These are phyloP conservation scores for Bellardia pandia DNA, from an alignment of 2,888 invertebrate genomes.

Conservation along the genomic window DNA sequence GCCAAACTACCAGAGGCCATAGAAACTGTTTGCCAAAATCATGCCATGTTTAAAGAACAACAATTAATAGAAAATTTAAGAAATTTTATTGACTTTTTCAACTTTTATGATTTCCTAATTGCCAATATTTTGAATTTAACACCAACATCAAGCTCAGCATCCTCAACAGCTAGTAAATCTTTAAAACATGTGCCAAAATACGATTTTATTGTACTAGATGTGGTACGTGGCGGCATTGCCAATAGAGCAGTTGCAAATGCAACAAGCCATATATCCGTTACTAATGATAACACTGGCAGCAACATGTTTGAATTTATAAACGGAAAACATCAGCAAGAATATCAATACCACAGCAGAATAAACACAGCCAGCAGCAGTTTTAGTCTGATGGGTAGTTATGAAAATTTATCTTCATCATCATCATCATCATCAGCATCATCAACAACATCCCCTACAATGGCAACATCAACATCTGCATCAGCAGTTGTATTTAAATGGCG, in stretches of 20 bases:
- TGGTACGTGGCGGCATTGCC: slow-evolving; percentile 77
- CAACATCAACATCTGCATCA: slow-evolving; percentile 15
- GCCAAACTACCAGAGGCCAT: background rate
- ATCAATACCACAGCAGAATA: slow-evolving; percentile 15
- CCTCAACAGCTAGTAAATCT: slow-evolving; percentile 30
- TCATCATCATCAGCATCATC: slow-evolving; percentile 18
- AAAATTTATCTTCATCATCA: slow-evolving; percentile 60
- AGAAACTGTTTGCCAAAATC: slow-evolving; percentile 65
- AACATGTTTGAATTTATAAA: slow-evolving; percentile 40
- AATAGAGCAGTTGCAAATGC: background rate
- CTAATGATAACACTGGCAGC: slow-evolving; percentile 62
- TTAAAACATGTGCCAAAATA: slow-evolving; percentile 78
- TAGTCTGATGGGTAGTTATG: background rate
- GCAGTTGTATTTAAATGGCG: slow-evolving; percentile 80
- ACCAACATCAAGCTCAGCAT: background rate
- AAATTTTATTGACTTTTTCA: slow-evolving; percentile 82
- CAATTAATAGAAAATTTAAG: slow-evolving; percentile 77
- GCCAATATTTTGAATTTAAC: slow-evolving; percentile 73
- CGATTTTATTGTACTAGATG: slow-evolving; percentile 84
- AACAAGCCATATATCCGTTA: slow-evolving; percentile 43
- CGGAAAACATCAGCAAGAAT: slow-evolving; percentile 14
- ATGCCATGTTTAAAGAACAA: slow-evolving; percentile 44
- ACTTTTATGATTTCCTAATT: slow-evolving; percentile 83
- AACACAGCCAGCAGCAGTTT: slow-evolving; percentile 8
- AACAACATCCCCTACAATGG: background rate